Percentiles rank a stretch among this genome's conserved stretches.
Conservation (phyloP, 2,797 vertebrate genomes). For the Sebastiscus tertius region DNA sequence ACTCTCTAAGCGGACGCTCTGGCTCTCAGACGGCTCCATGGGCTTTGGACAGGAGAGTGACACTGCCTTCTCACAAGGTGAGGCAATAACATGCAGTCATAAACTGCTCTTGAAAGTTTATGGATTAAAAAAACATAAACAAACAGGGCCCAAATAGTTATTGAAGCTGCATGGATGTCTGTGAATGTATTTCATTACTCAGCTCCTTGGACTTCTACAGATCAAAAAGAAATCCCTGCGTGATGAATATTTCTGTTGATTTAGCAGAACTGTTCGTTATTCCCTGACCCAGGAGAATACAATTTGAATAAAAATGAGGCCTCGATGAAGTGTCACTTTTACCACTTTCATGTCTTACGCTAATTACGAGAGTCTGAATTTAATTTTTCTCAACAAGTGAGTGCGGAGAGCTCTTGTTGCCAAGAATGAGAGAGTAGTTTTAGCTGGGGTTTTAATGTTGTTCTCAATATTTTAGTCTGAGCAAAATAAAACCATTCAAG, state of each 20-base stretch:
- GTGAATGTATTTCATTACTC: not conserved
- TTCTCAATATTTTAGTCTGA: not conserved
- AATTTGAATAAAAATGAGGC: conserved; percentile 1
- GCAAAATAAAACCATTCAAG: not conserved
- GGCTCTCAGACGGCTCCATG: conserved; percentile 96
- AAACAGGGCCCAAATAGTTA: not conserved
- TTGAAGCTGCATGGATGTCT: not conserved
- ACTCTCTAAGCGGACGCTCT: conserved; percentile 90
- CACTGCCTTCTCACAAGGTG: conserved; percentile 92
- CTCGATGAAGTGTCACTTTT: conserved; percentile 5
- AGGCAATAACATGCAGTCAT: not conserved
- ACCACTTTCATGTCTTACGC: conserved; percentile 24
- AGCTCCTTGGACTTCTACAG: not conserved
- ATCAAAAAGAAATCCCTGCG: conserved; percentile 1
- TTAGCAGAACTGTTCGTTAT: conserved; percentile 23
- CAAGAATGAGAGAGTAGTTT: not conserved
- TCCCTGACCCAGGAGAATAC: conserved; percentile 11
- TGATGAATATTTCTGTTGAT: conserved; percentile 17
- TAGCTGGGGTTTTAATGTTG: not conserved
- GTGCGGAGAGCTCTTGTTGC: not conserved
- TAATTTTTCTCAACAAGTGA: conserved; percentile 2
- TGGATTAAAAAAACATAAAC: not conserved
- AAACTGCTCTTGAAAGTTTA: not conserved
- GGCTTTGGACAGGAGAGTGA: conserved; percentile 95
- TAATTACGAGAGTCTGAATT: not conserved